Evolutionary conservation across 1,140 invertebrate genomes (phyloP).

Genomic region (Dolichoris vasculosae): DNA sequence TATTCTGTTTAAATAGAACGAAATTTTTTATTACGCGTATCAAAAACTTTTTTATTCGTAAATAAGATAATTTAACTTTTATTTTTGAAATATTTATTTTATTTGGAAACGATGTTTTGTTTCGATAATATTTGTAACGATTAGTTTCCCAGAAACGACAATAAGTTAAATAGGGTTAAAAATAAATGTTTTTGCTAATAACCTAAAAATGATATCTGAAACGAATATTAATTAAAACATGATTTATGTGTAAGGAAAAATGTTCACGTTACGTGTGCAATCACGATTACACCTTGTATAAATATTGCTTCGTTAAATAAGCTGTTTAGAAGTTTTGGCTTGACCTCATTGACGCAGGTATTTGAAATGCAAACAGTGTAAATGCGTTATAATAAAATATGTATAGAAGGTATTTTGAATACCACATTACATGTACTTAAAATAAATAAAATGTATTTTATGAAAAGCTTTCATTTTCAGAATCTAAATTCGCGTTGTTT

Average conservation of each 20-base stretch:
- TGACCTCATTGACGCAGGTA: constrained; percentile 9
- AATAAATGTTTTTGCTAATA: background rate
- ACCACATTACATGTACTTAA: constrained; percentile 28
- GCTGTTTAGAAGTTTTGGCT: background rate
- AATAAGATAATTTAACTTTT: no score
- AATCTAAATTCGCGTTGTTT: background rate
- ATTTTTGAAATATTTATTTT: no score
- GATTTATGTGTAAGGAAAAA: background rate
- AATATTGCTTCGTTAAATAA: background rate
- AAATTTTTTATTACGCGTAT: no score
- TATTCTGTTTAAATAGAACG: no score
- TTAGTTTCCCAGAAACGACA: background rate
- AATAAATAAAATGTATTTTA: constrained; percentile 26
- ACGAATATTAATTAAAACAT: background rate
- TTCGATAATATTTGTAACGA: background rate
- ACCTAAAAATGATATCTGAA: background rate
- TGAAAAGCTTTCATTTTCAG: background rate
- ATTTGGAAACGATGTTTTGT: no score
- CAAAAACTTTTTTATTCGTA: no score
- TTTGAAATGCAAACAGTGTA: constrained; percentile 35
- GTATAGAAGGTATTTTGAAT: constrained; percentile 31
- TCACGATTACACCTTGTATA: background rate
- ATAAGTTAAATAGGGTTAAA: background rate
- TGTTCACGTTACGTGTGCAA: background rate
- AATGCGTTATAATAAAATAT: constrained; percentile 30